Evolutionary conservation across 1,140 invertebrate genomes (phyloP), one percentile per base, ranked within the genome.

Genomic region (Paramacrobiotus metropolitanus): DNA sequence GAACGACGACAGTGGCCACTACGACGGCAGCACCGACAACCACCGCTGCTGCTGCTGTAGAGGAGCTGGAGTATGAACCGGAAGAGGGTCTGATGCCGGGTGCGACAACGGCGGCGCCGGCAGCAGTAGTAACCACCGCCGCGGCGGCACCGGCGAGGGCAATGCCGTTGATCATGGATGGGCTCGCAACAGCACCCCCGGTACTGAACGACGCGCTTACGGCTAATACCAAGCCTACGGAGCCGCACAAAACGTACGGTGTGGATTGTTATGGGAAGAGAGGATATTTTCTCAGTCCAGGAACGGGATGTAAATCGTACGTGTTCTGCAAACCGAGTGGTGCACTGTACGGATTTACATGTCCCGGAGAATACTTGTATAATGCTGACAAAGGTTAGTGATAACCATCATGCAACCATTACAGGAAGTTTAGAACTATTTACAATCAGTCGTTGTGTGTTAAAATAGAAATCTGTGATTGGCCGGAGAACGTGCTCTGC

Each of bases 241-340:
- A 55, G 15, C 48, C 48, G 15, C 4, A 20, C 15, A 55, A 28
- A 24, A 20, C 15, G 9, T 28, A 20, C 24, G 48, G 48, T 15
- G 48, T 55, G 24, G 48, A 55, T 24, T 55, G 48, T 55, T 55
- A 55, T 24, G 48, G 48, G 24, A 55, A 55, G 24, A 55, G 28
- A 24, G 48, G 48, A 15, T 55, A 55, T 24, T 55, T 55, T 24
- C 28, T 55, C 4, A 20, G 15, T 9, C 48, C 48, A 4, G 24
- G 24, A 15, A 55, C 48, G 15, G 15, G 15, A 9, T 55, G 48
- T 24, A 55, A 55, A 24, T 20, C 15, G 4, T 55, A 55, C 24
- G 48, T 55, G 15, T 55, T 55, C 48, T 55, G 48, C 48, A 55
- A 55, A 28, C 48, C 48, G 15, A 15, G 4, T 15, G 48, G 48